A percentile compares a stretch with the other conserved stretches of the same genome.
These are phyloP conservation scores for Podotricha telesiphe DNA, from an alignment of 2,888 invertebrate genomes.

Conservation along the genomic window DNA sequence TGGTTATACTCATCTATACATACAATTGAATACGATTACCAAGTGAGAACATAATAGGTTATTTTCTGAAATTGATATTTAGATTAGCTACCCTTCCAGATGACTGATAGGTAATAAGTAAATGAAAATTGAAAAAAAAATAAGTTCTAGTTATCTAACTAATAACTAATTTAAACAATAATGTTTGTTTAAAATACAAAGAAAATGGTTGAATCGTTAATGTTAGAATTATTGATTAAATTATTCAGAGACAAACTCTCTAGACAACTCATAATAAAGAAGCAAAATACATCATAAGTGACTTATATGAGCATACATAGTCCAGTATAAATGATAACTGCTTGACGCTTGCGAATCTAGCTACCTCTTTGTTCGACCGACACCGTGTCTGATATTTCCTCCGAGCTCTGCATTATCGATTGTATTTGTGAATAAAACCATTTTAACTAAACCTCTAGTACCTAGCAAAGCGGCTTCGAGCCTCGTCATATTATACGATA, in stretches of 20 bases:
- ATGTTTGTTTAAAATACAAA: background rate
- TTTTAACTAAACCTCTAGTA: slow-evolving; percentile 53
- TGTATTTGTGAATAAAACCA: slow-evolving; percentile 72
- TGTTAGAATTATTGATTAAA: slow-evolving; percentile 8
- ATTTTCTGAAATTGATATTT: too few relatives aligned
- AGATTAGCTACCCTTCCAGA: too few relatives aligned
- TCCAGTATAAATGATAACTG: slow-evolving; percentile 40
- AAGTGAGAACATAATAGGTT: too few relatives aligned
- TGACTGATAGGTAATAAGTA: too few relatives aligned
- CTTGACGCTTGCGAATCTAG: slow-evolving; percentile 55
- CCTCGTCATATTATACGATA: slow-evolving; percentile 21
- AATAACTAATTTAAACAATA: background rate
- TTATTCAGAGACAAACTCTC: background rate
- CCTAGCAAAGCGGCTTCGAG: slow-evolving; percentile 55
- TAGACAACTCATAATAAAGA: background rate
- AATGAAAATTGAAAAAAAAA: too few relatives aligned
- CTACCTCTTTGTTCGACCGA: slow-evolving; percentile 60
- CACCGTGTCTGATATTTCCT: slow-evolving; percentile 79
- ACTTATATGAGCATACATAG: slow-evolving; percentile 18
- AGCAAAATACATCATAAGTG: background rate
- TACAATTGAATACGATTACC: too few relatives aligned
- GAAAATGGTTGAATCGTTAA: background rate
- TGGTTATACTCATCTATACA: too few relatives aligned
- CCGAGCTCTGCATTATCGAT: slow-evolving; percentile 79
- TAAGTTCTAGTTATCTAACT: too few relatives aligned